These are phyloP conservation scores for Adelphocoris suturalis DNA, from an alignment of 2,888 invertebrate genomes.

Conservation along the genomic window DNA sequence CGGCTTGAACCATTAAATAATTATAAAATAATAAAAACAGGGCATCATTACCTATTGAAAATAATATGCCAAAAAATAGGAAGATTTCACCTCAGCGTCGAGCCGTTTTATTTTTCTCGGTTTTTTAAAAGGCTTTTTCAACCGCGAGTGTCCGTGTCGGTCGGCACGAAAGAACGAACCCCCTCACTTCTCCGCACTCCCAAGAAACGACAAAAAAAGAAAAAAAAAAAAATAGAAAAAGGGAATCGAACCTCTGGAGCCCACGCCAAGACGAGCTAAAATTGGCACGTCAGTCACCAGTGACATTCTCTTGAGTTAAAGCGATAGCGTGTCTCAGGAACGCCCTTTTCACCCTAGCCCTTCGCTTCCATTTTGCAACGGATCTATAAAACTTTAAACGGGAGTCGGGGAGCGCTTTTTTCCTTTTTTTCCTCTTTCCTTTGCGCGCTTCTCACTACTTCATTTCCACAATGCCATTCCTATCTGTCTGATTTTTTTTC, in stretches of 20 bases:
- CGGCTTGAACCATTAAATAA: no score
- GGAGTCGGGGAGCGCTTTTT: not conserved
- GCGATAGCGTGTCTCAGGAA: slow-evolving; percentile 60
- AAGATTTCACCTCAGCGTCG: no score
- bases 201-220: no score
- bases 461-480: slow-evolving; percentile 36
- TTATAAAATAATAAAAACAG: no score
- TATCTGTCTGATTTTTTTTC: slow-evolving; percentile 12
- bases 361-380: not conserved
- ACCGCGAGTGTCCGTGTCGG: not conserved
- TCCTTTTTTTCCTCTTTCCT: not conserved
- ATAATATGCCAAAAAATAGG: no score
- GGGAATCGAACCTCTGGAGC: slow-evolving; percentile 1
- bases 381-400: slow-evolving; percentile 51
- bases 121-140: no score
- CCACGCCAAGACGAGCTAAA: slow-evolving; percentile 51
- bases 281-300: slow-evolving; percentile 66
- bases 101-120: no score
- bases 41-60: no score
- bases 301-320: slow-evolving; percentile 63
- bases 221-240: not conserved
- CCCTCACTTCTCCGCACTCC: no score
- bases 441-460: not conserved
- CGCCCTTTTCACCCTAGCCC: not conserved
- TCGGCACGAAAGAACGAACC: not conserved